Percentiles rank a stretch among this genome's conserved stretches.
Evolutionary conservation across 2,888 invertebrate genomes (phyloP).

Genomic region (Cosmia pyralina): DNA sequence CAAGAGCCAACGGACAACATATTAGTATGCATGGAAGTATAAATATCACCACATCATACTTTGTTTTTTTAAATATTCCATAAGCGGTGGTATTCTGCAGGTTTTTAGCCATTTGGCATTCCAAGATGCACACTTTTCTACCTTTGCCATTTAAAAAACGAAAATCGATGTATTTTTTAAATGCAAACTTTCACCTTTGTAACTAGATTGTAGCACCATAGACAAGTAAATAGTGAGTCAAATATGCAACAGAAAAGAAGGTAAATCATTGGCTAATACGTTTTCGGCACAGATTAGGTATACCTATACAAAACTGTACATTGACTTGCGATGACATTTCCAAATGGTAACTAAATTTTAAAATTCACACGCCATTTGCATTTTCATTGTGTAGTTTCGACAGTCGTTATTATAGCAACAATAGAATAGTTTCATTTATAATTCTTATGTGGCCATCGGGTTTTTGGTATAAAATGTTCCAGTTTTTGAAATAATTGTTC

Average conservation of each 20-base stretch:
- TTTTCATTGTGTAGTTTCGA: slow-evolving; percentile 56
- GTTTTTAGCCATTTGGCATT: slow-evolving; percentile 32
- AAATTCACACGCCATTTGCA: slow-evolving; percentile 64
- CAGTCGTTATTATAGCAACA: slow-evolving; percentile 41
- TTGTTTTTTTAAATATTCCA: slow-evolving; percentile 26
- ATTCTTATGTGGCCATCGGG: slow-evolving; percentile 21
- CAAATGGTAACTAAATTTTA: slow-evolving; percentile 50
- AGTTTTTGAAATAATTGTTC: slow-evolving; percentile 20
- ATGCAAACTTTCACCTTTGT: not conserved
- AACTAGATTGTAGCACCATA: not conserved
- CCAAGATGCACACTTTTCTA: not conserved
- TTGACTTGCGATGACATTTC: slow-evolving; percentile 62
- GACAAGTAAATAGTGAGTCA: not conserved
- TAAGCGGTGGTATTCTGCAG: slow-evolving; percentile 8
- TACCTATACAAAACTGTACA: slow-evolving; percentile 48
- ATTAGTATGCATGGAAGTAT: slow-evolving; percentile 35
- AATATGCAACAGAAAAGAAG: not conserved
- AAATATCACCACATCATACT: slow-evolving; percentile 18
- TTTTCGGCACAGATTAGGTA: slow-evolving; percentile 46
- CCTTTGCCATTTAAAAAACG: not conserved
- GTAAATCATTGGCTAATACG: slow-evolving; percentile 7
- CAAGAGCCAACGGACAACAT: slow-evolving; percentile 21
- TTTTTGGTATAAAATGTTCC: slow-evolving; percentile 19
- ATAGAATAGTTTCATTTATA: slow-evolving; percentile 49
- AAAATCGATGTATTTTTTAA: not conserved